Evolutionary conservation across 92 coral and sea anemone genomes (phyloP).

Genomic region (Plumapathes pennacea): DNA sequence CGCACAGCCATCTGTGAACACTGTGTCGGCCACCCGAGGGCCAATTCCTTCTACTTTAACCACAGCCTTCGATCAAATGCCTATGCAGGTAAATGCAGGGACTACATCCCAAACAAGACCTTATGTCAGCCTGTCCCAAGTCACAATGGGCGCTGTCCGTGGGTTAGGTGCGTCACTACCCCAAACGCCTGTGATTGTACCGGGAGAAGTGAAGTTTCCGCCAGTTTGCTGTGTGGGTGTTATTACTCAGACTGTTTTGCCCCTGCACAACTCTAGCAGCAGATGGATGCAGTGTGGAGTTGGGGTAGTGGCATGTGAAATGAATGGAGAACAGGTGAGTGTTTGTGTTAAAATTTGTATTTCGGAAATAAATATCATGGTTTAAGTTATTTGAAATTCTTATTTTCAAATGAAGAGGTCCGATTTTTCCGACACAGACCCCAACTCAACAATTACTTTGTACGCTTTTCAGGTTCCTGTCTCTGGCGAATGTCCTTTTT

Average conservation of each 20-base stretch:
- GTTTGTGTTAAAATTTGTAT: too few relatives aligned
- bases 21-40: constrained; percentile 78
- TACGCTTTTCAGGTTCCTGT: constrained; percentile 59
- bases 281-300: constrained; percentile 93
- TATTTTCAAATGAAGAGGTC: too few relatives aligned
- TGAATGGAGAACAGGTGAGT: constrained; percentile 82
- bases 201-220: constrained; percentile 85
- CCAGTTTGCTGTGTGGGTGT: constrained; percentile 89
- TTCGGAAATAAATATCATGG: too few relatives aligned
- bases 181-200: constrained; percentile 77
- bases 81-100: constrained; percentile 12
- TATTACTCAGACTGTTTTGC: constrained; percentile 68
- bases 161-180: constrained; percentile 17
- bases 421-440: too few relatives aligned
- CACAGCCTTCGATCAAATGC: constrained; percentile 51
- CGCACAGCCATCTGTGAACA: constrained; percentile 63
- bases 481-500: constrained; percentile 63
- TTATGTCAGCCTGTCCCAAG: constrained; percentile 37
- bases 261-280: constrained; percentile 90
- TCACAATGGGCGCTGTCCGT: constrained; percentile 12
- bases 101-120: constrained; percentile 10
- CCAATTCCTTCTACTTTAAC: constrained; percentile 74
- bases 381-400: too few relatives aligned
- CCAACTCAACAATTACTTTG: too few relatives aligned
- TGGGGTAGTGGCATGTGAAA: constrained; percentile 57